Evolutionary conservation across 2,888 invertebrate species (phyloP).

Genomic region (Drosophila falleni): DNA sequence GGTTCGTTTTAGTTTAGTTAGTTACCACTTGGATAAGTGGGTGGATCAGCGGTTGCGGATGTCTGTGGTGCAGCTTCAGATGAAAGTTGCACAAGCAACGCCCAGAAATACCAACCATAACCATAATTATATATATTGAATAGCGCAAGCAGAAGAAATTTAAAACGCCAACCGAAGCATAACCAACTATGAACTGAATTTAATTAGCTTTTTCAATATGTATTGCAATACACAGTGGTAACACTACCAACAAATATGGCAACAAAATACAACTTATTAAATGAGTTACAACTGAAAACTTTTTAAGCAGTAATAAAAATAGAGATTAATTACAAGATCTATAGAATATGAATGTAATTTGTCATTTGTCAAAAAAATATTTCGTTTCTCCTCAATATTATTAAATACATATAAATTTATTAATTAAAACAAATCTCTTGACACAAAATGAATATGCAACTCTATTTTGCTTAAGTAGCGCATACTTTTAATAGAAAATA

Average conservation of each 20-base stretch:
- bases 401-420: no score
- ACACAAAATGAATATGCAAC: no score
- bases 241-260: not conserved
- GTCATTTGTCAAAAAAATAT: no score
- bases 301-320: no score
- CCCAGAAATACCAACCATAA: slow-evolving; percentile 69
- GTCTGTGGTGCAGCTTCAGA: slow-evolving; percentile 45
- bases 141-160: slow-evolving; percentile 58
- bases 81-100: slow-evolving; percentile 45
- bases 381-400: no score
- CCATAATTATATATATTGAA: slow-evolving; percentile 75
- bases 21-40: slow-evolving; percentile 9
- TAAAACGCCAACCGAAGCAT: slow-evolving; percentile 67
- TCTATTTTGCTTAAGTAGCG: no score
- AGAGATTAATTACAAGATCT: no score
- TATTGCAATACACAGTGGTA: slow-evolving; percentile 48
- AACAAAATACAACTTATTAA: no score
- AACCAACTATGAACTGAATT: slow-evolving; percentile 73
- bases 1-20: slow-evolving; percentile 21
- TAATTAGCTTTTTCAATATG: slow-evolving; percentile 74
- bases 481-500: no score
- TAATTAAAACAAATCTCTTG: no score
- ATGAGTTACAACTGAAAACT: no score
- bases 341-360: no score
- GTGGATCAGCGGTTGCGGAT: not conserved